Base-by-base conservation (phyloP, 1,140 invertebrate genomes). In the Orchesella cincta region DNA sequence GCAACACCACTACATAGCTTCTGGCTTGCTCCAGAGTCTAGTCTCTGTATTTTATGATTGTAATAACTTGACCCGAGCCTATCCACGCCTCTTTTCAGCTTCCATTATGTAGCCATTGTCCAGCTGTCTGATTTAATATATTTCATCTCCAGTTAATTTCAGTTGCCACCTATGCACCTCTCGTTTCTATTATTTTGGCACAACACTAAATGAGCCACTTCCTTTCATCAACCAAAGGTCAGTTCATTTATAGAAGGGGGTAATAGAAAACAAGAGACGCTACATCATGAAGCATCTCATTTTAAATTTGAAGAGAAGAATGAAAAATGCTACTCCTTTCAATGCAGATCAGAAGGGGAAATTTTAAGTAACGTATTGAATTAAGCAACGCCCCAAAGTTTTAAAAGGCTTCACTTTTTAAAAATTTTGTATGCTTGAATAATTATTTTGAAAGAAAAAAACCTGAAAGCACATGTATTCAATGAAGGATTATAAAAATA, bases 41-140 rank as follows among this genome's bases (percentile, higher is more conserved):
- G 5, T 46, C 18, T 18, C 5, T 46, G 5, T 8, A 46, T 46
- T 46, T 46, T 18, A 18, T 46, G 5, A 8, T 46, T 46, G 39
- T 46, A 46, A 46, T 46, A 46, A 46, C 8, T 3, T 57, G 52
- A 57, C 52, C 52, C 52, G 23, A 14, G 52, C 52, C 52, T 8
- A n/a, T 57, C 12, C 52, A 57, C 70, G 71, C 74, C 74, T 67
- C 78, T 76, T 79, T 76, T 76, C 78, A 75, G 62, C 74, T 79
- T 76, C 78, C 54, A 78, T 78, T 78, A 78, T 33, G 51, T 14
- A 73, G n/a, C 77, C 39, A 75, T 78, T 78, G 77, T 78, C 51
- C 64, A 76, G 75, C 75, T 78, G 73, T 74, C 57, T 57, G 23
- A 5, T 57, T 57, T 18, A 57, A 5, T 57, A 57, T 57, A n/a